Conservation (phyloP, 2,888 invertebrate genomes). For the Argyresthia albistria region DNA sequence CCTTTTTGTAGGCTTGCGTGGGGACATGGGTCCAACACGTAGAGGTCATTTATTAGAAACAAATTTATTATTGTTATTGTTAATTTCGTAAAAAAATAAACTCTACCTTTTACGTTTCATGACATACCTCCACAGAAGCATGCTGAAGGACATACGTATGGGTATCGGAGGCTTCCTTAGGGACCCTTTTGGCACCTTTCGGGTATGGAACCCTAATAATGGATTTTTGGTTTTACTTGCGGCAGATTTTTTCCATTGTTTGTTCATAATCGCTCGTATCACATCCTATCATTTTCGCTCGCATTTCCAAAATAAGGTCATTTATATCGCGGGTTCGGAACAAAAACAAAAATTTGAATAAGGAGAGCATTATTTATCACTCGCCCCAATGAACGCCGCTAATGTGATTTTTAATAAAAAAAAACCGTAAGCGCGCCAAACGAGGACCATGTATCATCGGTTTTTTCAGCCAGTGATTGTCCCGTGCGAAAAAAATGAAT, state of each 20-base stretch:
- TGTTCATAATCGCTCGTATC: constrained; percentile 37
- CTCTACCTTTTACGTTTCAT: no score
- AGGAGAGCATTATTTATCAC: constrained; percentile 72
- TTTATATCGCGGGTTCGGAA: constrained; percentile 65
- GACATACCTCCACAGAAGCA: no score
- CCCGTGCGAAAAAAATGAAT: constrained; percentile 36
- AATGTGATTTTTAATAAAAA: constrained; percentile 71
- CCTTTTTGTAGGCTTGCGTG: no score
- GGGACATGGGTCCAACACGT: no score
- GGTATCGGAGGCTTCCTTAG: no score
- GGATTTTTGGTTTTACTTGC: no score
- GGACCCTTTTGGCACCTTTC: constrained; percentile 35
- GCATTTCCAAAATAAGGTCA: constrained; percentile 68
- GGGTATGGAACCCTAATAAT: no score
- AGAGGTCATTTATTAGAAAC: no score
- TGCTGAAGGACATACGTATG: no score
- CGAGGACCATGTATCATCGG: constrained; percentile 71
- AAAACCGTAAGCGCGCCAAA: constrained; percentile 58
- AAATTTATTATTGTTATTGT: no score
- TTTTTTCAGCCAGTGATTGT: constrained; percentile 69
- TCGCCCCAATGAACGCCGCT: constrained; percentile 71
- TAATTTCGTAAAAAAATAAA: no score
- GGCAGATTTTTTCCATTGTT: neutral
- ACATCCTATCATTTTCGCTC: constrained; percentile 56
- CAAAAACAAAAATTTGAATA: constrained; percentile 72